These are phyloP conservation scores for Eupithecia dodoneata DNA, from an alignment of 2,888 invertebrate species.

Conservation along the genomic window DNA sequence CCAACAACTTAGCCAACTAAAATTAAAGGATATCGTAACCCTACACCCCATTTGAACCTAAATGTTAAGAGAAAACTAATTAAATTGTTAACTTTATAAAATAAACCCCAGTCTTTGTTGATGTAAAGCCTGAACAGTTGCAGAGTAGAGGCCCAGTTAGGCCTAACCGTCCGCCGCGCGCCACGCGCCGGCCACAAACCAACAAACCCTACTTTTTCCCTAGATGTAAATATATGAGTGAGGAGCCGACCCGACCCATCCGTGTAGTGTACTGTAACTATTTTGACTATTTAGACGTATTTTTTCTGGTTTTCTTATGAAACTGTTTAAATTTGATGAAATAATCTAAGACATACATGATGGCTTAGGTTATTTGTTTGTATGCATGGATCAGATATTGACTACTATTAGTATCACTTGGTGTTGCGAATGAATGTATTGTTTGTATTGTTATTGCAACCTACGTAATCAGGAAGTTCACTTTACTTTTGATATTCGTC, in stretches of 20 bases:
- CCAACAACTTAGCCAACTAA: too few species aligned
- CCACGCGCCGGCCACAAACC: not conserved
- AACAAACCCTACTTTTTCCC: not conserved
- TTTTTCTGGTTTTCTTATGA: too few species aligned
- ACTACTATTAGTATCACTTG: too few species aligned
- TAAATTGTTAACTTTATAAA: not conserved
- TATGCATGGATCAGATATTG: not conserved
- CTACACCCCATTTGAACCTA: not conserved
- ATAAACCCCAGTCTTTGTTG: not conserved
- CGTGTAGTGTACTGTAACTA: too few species aligned
- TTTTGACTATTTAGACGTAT: too few species aligned
- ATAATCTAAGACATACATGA: too few species aligned
- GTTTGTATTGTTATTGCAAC: too few species aligned
- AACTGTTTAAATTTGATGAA: too few species aligned
- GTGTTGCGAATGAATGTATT: too few species aligned
- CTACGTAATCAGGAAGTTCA: too few species aligned
- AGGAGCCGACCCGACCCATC: too few species aligned
- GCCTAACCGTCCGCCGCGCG: not conserved
- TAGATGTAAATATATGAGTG: not conserved
- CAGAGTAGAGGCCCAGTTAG: not conserved
- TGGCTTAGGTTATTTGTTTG: not conserved
- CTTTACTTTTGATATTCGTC: too few species aligned
- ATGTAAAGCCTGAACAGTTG: not conserved
- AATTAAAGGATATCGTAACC: not conserved
- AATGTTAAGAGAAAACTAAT: not conserved